Base-by-base conservation (phyloP, 2,888 invertebrate species). In the Amphimallon solstitiale region DNA sequence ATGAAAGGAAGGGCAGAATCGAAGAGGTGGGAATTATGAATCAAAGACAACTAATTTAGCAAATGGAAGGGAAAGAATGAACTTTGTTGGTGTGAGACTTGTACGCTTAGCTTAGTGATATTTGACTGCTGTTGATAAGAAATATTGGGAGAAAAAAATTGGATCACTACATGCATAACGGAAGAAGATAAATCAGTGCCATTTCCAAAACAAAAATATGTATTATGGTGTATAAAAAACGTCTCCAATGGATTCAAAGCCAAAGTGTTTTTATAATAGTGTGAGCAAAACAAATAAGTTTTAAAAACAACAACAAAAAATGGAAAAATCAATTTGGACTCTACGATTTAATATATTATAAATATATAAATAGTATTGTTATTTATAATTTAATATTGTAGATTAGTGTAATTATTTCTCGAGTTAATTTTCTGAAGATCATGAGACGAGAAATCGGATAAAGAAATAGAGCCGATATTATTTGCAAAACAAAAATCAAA, bases 211-310 rank as follows among this genome's bases (percentile, higher is more conserved):
- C 12, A 43, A 43, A 43, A 12, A 43, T 14, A 81, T 82, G 81
- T 83, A 84, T 81, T 80, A 82, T 82, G 83, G 84, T 84, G 81
- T 82, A 82, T 82, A 71, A 67, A 74, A 69, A 67, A 68, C 51
- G 54, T 67, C 59, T 60, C 23, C 62, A 45, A 46, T 2, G 79
- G 79, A 82, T 83, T 81, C 80, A 79, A 83, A 84, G 83, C 85
- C 85, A 85, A 85, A 85, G 84, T 84, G 82, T 84, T 83, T 83
- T 80, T 80, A 79, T 79, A 80, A 83, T 81, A 83, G 82, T 85
- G 84, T 82, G 80, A 83, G 81, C 82, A 82, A 81, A 73, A 70
- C 46, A 52, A 67, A 23, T 23, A 23, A 23, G 23, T 23, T 23
- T 23, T 4, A 23, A 23, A 23, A 4, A 5, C 2, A 45, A 66